Base-by-base conservation (phyloP, 2,888 invertebrate species). In the Ichneumon xanthorius region DNA sequence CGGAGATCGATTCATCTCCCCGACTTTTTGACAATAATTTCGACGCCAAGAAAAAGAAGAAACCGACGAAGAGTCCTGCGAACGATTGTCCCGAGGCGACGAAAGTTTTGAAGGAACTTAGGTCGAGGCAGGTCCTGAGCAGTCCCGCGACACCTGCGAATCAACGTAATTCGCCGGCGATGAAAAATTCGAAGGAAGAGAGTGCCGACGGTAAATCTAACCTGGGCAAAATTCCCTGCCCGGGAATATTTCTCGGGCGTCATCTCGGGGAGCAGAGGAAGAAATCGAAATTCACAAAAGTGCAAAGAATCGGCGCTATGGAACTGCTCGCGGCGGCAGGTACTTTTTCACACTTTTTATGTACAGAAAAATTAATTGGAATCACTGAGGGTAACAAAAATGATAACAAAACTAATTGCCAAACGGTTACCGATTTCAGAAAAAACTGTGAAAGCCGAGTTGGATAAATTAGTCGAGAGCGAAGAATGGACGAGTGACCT, bases 401-500 rank as follows among this genome's bases (percentile, higher is more conserved):
- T 53, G 22, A 0, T 58, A 26, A 26, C 11, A 48, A 48, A 22
- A 70, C 14, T 65, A 3, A n/a, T 61, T 55, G 14, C 14, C 22
- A 26, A 14, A 48, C 1, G 14, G 11, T 48, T 48, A 19, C 80
- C 68, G 48, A 53, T 90, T 90, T 83, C 81, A 92, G 92, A 91
- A 67, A 87, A 85, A 65, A 88, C 87, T 50, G 88, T 91, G n/a
- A 82, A 82, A 45, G 77, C 77, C 14, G 90, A 93, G 77, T 33
- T 93, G n/a, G 37, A 71, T 2, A 82, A 70, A 71, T 71, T 93
- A 7, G 68, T 88, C 4, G 71, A 89, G 1, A 87, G 79, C 55
- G 80, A 87, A 55, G 80, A 88, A 14, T 93, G 93, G 93, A 80
- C 90, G 2, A 87, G 19, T 19, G 80, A 87, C 11, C 11, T 89